Evolutionary conservation across 1,140 invertebrate species (phyloP).

Genomic region (Bombus turneri): DNA sequence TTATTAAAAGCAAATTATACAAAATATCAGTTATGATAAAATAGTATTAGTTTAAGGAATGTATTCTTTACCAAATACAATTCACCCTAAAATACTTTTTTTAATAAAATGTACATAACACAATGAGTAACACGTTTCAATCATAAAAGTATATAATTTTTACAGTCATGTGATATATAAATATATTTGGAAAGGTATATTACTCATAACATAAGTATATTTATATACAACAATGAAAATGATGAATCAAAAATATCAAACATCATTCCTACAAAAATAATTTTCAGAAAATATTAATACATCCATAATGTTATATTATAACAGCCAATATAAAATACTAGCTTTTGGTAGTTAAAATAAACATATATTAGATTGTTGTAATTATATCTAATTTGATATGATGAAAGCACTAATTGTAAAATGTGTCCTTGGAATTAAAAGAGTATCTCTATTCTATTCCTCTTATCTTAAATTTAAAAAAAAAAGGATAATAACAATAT

Average conservation of each 20-base stretch:
- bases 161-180: not conserved
- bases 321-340: not conserved
- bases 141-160: not conserved
- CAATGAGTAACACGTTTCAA: not conserved
- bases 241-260: not conserved
- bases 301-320: not conserved
- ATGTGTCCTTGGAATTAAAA: not conserved
- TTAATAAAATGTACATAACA: slow-evolving; percentile 8
- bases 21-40: not conserved
- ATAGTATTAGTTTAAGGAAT: not conserved
- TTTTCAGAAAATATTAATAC: not conserved
- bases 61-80: slow-evolving; percentile 28
- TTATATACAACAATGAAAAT: not conserved
- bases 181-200: slow-evolving; percentile 1
- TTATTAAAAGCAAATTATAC: not conserved
- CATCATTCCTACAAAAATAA: slow-evolving; percentile 7
- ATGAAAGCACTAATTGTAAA: not conserved
- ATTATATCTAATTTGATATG: not conserved
- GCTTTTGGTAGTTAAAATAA: not conserved
- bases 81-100: not conserved
- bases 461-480: not conserved
- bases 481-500: not conserved
- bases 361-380: not conserved
- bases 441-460: not conserved
- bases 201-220: not conserved